Conservation (phyloP, 2,888 invertebrate species). For the Drosophila ezoana region DNA sequence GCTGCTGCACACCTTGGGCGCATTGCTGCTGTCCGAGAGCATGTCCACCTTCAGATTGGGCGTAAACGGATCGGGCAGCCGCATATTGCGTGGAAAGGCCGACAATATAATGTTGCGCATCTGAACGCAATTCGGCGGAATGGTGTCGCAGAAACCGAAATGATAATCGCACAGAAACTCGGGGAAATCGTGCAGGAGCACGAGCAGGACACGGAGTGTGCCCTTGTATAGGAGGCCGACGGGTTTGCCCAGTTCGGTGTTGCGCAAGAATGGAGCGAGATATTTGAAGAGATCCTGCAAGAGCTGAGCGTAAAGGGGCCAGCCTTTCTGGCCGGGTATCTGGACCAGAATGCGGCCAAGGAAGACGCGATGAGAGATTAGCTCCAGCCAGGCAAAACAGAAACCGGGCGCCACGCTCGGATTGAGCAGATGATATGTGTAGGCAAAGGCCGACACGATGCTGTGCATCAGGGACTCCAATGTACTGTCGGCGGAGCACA, state of each 20-base stretch:
- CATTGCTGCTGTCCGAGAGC: conserved; percentile 93
- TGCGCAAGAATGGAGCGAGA: conserved; percentile 97
- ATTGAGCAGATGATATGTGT: conserved; percentile 96
- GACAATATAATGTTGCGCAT: conserved; percentile 99
- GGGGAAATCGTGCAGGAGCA: conserved; percentile 98
- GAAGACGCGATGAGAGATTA: conserved; percentile 98
- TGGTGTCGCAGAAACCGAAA: conserved; percentile 99
- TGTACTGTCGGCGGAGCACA: conserved; percentile 96
- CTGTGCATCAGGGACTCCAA: conserved; percentile 96
- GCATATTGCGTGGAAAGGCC: conserved; percentile 99
- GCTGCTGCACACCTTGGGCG: conserved; percentile 95
- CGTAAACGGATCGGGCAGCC: conserved; percentile 99
- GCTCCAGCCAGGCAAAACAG: conserved; percentile 98
- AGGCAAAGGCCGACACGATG: conserved; percentile 96
- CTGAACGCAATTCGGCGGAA: conserved; percentile 99
- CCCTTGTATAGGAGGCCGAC: conserved; percentile 98
- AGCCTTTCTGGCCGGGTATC: conserved; percentile 97
- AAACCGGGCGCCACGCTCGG: conserved; percentile 98
- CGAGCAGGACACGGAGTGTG: conserved; percentile 96
- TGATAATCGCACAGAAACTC: conserved; percentile 99
- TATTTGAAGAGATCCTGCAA: conserved; percentile 98
- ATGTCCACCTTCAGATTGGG: conserved; percentile 97
- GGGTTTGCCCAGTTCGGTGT: conserved; percentile 97
- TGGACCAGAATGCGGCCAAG: conserved; percentile 96
- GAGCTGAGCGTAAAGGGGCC: conserved; percentile 98